These are phyloP conservation scores for Malacoctenus gilli DNA, from an alignment of 2,797 vertebrate species.

Conservation along the genomic window DNA sequence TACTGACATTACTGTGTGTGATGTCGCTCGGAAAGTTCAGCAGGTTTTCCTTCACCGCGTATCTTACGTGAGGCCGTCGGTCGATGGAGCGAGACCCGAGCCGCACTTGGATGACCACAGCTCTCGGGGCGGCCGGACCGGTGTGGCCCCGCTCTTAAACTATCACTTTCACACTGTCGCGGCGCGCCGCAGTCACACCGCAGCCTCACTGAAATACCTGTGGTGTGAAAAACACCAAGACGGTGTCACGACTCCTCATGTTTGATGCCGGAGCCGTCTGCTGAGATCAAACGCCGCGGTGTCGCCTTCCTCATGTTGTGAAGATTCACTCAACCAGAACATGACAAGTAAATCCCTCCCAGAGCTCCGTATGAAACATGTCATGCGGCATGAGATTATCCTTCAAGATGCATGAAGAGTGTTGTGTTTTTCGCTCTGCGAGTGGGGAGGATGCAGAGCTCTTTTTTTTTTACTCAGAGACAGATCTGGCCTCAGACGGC, in stretches of 20 bases:
- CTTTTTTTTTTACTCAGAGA: constrained; percentile 58
- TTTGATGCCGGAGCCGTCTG: constrained; percentile 14
- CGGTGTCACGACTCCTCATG: constrained; percentile 6
- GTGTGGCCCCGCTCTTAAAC: no score
- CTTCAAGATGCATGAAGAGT: constrained; percentile 15
- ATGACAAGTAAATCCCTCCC: constrained; percentile 44
- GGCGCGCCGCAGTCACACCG: no score
- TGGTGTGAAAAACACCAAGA: no score
- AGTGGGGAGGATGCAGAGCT: constrained; percentile 37
- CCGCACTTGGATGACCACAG: no score
- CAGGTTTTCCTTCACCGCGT: no score
- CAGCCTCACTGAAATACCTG: no score
- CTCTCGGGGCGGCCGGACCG: no score
- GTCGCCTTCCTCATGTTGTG: constrained; percentile 23
- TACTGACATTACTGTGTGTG: no score
- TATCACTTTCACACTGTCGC: no score
- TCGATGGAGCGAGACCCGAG: no score
- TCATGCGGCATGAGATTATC: constrained; percentile 27
- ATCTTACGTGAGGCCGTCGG: no score
- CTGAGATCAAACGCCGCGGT: constrained; percentile 11
- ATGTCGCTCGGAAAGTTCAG: no score
- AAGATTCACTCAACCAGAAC: constrained; percentile 27
- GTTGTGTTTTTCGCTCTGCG: constrained; percentile 31
- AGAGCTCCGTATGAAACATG: constrained; percentile 25
- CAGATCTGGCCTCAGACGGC: constrained; percentile 40